Evolutionary conservation across 2,888 invertebrate genomes (phyloP).

Genomic region (Rhagonycha lutea): DNA sequence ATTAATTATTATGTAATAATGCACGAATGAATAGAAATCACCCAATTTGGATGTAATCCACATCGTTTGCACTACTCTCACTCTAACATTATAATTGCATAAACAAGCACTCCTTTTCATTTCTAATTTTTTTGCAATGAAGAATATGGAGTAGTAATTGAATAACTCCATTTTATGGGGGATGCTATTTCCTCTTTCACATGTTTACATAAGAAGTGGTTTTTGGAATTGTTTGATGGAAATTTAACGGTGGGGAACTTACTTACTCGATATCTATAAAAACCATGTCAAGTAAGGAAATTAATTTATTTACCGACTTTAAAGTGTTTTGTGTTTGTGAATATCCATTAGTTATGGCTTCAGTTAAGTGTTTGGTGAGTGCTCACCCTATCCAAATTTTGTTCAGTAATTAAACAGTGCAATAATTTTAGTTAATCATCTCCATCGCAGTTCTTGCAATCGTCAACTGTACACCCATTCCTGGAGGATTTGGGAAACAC

Average conservation of each 20-base stretch:
- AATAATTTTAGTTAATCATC: slow-evolving; percentile 31
- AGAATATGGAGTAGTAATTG: neutral
- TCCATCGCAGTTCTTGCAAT: slow-evolving; percentile 29
- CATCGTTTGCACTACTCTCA: neutral
- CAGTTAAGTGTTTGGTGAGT: slow-evolving; percentile 38
- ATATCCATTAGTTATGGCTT: slow-evolving; percentile 36
- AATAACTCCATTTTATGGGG: slow-evolving; percentile 5
- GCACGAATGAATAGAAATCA: neutral
- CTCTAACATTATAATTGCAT: neutral
- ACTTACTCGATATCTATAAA: slow-evolving; percentile 18
- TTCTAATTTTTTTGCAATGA: neutral
- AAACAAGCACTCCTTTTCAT: neutral
- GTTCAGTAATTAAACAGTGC: neutral
- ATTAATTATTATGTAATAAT: slow-evolving; percentile 1
- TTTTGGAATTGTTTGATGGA: slow-evolving; percentile 1
- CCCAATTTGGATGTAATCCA: neutral
- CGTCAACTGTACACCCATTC: slow-evolving; percentile 32
- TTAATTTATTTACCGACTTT: slow-evolving; percentile 11
- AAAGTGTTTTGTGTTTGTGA: slow-evolving; percentile 34
- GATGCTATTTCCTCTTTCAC: slow-evolving; percentile 18
- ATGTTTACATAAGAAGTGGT: slow-evolving; percentile 10
- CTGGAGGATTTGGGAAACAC: slow-evolving; percentile 29
- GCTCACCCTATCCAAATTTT: neutral
- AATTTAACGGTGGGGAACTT: slow-evolving; percentile 6
- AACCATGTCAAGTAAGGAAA: slow-evolving; percentile 6